Percentiles rank a stretch among this genome's conserved stretches.
These are phyloP conservation scores for Metacarcinus magister DNA, from an alignment of 2,888 invertebrate species.

Conservation along the genomic window DNA sequence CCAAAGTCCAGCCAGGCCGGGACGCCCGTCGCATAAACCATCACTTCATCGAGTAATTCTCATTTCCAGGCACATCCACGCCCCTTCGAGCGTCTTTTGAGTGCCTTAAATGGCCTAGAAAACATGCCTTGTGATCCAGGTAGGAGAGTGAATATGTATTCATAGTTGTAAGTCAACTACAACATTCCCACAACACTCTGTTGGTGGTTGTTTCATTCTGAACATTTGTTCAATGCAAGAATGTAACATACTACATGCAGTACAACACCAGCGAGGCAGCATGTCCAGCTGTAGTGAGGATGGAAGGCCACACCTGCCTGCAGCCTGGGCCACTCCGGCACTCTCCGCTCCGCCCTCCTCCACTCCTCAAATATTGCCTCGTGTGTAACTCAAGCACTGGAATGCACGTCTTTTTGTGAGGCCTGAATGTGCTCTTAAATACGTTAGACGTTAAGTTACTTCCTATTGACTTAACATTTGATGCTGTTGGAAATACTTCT, in stretches of 20 bases:
- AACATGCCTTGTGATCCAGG: neutral
- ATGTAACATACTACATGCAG: neutral
- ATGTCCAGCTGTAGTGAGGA: neutral
- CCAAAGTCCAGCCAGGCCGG: neutral
- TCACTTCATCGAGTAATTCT: neutral
- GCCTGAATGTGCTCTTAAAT: neutral
- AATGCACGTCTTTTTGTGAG: neutral
- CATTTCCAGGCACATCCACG: neutral
- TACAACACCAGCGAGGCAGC: neutral
- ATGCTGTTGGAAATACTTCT: neutral
- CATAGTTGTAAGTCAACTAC: neutral
- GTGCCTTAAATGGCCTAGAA: neutral
- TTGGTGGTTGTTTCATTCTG: neutral
- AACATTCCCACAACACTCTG: neutral
- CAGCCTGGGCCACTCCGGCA: neutral
- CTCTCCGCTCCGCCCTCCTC: neutral
- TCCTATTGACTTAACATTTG: neutral
- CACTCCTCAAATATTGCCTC: neutral
- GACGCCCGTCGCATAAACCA: neutral
- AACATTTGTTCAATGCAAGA: neutral
- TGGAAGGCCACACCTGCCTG: neutral
- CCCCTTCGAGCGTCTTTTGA: neutral
- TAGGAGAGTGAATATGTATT: neutral
- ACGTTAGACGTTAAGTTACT: neutral
- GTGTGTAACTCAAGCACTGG: conserved; percentile 33